phyloP scores from a whole-genome alignment of 2,113 vertebrate genomes.

The Hassar affinis region DNA sequence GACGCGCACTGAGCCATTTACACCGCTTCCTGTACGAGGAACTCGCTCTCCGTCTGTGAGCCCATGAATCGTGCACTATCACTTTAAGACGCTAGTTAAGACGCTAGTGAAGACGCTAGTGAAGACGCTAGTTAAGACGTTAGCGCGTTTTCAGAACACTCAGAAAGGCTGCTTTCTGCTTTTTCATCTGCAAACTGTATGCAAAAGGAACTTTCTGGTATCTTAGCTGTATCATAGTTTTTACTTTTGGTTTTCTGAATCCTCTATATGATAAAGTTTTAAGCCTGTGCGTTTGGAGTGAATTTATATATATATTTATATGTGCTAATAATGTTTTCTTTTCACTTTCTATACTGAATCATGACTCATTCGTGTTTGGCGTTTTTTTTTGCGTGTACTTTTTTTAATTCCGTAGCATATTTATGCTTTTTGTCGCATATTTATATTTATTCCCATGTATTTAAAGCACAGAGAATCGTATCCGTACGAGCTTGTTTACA shows the following conservation, averaged over 20 bases:
- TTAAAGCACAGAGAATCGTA: conserved; percentile 20
- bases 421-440: not conserved
- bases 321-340: too few species aligned
- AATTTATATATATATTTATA: conserved; percentile 3
- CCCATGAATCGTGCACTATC: conserved; percentile 66
- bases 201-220: conserved; percentile 28
- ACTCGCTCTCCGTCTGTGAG: not conserved
- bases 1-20: not conserved
- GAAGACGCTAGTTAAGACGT: too few species aligned
- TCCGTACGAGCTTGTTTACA: conserved; percentile 14
- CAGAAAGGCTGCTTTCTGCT: conserved; percentile 1
- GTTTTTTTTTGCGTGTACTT: not conserved
- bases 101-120: too few species aligned
- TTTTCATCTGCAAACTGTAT: conserved; percentile 25
- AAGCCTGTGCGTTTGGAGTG: not conserved
- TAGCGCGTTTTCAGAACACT: conserved; percentile 37
- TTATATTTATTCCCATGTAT: conserved; percentile 16
- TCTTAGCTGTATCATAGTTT: not conserved
- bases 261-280: not conserved
- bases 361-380: not conserved
- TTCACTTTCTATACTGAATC: not conserved
- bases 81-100: conserved; percentile 54
- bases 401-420: not conserved
- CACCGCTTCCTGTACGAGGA: conserved; percentile 51
- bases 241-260: too few species aligned